Base-by-base conservation (phyloP, 1,140 invertebrate genomes). In the Drosophila bocqueti region DNA sequence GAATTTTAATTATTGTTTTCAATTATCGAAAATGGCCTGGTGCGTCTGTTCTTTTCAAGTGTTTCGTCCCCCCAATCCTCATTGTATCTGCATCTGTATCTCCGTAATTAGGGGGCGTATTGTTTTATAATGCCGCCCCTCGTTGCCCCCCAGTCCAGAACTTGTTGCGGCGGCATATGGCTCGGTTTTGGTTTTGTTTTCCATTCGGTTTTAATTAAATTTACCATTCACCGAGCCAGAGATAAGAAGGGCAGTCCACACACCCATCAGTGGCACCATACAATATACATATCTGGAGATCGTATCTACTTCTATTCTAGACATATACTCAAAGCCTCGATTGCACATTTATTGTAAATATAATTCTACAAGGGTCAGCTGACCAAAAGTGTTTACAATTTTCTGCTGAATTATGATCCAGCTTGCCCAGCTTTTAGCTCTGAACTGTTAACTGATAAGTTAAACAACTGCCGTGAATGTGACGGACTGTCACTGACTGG, bases 1-100 rank as follows among this genome's bases (percentile, higher is more conserved):
- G 90, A 91, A 92, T 92, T 91, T 91, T 91, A 91, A 92, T 91
- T 92, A 90, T 92, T 90, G 76, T 91, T 91, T 91, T 91, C 90
- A 91, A 91, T 91, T 91, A 91, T 86, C 76, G 90, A 91, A 91
- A 89, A 91, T 87, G 83, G 87, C 38, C 80, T 81, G 68, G 85
- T 81, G 68, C 81, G 74, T 91, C 64, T 80, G 57, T 46, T 63
- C 66, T 55, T 64, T 77, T 87, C 84, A 89, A 87, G 84, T 87
- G 82, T 58, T 73, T 54, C 66, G 47, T 6, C 47, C 11, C 5
- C 10, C 18, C 3, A 9, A 24, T 21, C 29, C 50, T 29, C 52
- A 60, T 78, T 72, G 67, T 73, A 59, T 71, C 76, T 79, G 65
- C 40, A 31, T 57, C 52, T 82, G 60, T 68, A 66, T 71, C 43